These are phyloP conservation scores for Cherax quadricarinatus DNA, from an alignment of 1,140 invertebrate genomes.

Conservation along the genomic window DNA sequence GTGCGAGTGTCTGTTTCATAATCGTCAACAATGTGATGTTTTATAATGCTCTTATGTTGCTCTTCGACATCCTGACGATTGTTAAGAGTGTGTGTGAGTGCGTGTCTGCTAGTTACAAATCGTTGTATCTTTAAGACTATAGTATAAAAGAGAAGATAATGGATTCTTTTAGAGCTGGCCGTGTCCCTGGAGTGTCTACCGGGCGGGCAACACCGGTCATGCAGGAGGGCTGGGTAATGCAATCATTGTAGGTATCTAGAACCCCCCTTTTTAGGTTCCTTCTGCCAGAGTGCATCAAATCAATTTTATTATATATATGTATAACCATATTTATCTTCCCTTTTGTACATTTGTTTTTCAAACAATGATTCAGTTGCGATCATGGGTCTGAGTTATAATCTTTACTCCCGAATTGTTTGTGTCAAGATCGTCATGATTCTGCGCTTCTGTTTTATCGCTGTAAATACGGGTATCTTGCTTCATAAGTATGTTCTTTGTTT, in stretches of 20 bases:
- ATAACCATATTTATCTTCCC: conserved; percentile 4
- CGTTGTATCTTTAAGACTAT: conserved; percentile 26
- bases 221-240: conserved; percentile 60
- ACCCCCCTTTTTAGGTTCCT: conserved; percentile 6
- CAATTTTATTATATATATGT: not conserved
- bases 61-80: conserved; percentile 47
- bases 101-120: conserved; percentile 9
- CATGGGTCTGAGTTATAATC: not conserved
- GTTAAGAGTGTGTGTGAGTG: conserved; percentile 26
- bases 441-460: conserved; percentile 51
- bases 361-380: not conserved
- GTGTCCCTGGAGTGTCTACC: too few relatives aligned
- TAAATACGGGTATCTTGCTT: conserved; percentile 69
- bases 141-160: not conserved
- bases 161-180: too few relatives aligned
- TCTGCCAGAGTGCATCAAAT: conserved; percentile 6
- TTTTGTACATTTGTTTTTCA: not conserved
- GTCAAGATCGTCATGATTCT: not conserved
- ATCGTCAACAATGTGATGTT: conserved; percentile 50
- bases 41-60: conserved; percentile 36
- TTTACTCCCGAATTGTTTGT: conserved; percentile 28
- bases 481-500: conserved; percentile 53
- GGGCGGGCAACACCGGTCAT: not conserved
- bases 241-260: conserved; percentile 39
- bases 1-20: not conserved